phyloP scores from a whole-genome alignment of 2,113 vertebrate species.

The Hyaena hyaena region DNA sequence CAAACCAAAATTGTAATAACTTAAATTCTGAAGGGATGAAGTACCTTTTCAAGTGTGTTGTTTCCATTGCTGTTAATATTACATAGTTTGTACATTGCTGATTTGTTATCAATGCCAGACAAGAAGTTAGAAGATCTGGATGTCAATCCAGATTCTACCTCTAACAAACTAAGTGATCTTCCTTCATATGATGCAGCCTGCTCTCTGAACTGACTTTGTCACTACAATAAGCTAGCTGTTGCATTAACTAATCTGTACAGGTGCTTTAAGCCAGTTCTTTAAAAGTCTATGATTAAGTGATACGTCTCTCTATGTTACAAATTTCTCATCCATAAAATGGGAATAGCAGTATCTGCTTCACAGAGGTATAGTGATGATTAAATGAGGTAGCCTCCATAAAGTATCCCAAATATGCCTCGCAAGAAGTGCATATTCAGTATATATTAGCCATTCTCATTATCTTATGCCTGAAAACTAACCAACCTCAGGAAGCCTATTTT shows the following conservation, averaged over 20 bases:
- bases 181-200: background rate
- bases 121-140: background rate
- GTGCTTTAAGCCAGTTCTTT: background rate
- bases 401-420: background rate
- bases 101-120: background rate
- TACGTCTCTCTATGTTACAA: background rate
- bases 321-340: background rate
- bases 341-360: background rate
- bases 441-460: background rate
- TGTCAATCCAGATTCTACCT: background rate
- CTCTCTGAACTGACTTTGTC: background rate
- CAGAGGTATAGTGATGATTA: background rate
- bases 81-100: background rate
- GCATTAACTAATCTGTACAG: background rate
- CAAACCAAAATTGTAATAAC: too few species aligned
- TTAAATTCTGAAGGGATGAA: too few species aligned
- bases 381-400: background rate
- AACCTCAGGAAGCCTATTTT: background rate
- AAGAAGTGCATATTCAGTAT: background rate
- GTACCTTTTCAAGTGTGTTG: too few species aligned
- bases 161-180: background rate
- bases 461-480: background rate
- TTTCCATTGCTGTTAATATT: too few species aligned
- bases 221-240: background rate
- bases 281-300: background rate